Percentiles rank a stretch among this genome's conserved stretches.
phyloP scores from a whole-genome alignment of 2,797 vertebrate species.

The Alectoris magna region DNA sequence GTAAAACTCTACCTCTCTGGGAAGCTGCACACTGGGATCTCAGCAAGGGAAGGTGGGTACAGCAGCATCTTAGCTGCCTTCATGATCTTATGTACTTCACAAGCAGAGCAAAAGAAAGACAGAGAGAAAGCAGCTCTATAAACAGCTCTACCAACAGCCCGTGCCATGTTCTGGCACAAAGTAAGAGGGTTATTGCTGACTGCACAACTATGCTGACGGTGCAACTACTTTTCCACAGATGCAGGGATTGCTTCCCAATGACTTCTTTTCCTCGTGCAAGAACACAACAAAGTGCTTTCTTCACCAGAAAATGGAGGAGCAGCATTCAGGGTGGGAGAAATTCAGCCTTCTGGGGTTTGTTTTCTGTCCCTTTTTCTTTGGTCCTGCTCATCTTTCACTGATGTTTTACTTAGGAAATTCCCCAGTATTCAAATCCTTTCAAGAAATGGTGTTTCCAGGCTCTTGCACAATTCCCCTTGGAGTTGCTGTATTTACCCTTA shows the following conservation, averaged over 20 bases:
- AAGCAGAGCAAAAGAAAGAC: background rate
- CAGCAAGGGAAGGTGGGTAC: background rate
- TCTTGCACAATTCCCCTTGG: conserved; percentile 67
- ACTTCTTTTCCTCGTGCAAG: background rate
- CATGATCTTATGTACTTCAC: background rate
- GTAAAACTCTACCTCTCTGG: background rate
- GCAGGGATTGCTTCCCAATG: background rate
- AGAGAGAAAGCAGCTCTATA: background rate
- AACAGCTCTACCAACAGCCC: background rate
- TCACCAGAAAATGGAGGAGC: background rate
- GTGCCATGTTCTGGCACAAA: background rate
- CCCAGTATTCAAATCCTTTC: background rate
- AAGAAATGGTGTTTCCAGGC: conserved; percentile 1
- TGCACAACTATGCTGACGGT: background rate
- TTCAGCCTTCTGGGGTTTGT: background rate
- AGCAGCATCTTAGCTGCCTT: background rate
- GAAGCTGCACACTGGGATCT: background rate
- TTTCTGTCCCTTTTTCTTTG: background rate
- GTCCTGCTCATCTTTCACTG: background rate
- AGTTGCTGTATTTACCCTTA: conserved; percentile 3
- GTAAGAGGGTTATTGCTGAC: background rate
- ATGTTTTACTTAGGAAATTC: conserved; percentile 51
- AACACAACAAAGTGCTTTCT: background rate
- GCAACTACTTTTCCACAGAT: background rate
- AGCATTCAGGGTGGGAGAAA: background rate